A percentile compares a stretch with the other conserved stretches of the same genome.
phyloP scores from a whole-genome alignment of 2,113 vertebrate species.

The Marmota flaviventris region DNA sequence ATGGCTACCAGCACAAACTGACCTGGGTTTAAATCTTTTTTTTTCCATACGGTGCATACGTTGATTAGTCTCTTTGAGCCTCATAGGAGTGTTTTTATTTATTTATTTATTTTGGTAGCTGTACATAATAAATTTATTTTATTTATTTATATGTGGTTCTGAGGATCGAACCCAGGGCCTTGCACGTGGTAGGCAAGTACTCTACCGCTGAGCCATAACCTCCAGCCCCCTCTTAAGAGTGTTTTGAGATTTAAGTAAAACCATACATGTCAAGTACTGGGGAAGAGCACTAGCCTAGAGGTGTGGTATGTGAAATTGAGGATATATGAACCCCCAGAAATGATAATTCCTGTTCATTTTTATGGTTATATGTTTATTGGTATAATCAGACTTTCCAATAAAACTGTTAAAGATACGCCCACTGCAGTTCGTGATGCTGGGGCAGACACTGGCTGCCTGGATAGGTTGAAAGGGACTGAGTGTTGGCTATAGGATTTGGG shows the following conservation, averaged over 20 bases:
- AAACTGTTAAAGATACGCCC: slow-evolving; percentile 5
- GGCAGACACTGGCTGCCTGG: background rate
- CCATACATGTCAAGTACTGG: background rate
- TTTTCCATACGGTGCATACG: background rate
- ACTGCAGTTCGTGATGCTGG: background rate
- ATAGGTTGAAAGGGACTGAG: background rate
- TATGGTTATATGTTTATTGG: background rate
- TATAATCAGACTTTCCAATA: slow-evolving; percentile 48
- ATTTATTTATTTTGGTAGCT: too few species aligned
- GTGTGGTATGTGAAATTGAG: background rate
- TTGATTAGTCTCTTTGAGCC: background rate
- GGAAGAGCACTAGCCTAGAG: background rate
- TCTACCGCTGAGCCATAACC: too few species aligned
- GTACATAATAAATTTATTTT: too few species aligned
- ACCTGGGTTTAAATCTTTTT: background rate
- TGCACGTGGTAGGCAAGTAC: too few species aligned
- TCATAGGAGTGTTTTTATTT: background rate
- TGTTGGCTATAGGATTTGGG: background rate
- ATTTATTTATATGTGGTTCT: too few species aligned
- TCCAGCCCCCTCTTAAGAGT: background rate
- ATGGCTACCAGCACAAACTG: background rate
- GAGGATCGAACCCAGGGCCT: too few species aligned
- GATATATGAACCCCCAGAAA: background rate
- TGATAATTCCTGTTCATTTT: background rate
- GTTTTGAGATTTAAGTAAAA: slow-evolving; percentile 13